Conservation (phyloP, 2,797 vertebrate genomes). For the Moxostoma hubbsi region DNA sequence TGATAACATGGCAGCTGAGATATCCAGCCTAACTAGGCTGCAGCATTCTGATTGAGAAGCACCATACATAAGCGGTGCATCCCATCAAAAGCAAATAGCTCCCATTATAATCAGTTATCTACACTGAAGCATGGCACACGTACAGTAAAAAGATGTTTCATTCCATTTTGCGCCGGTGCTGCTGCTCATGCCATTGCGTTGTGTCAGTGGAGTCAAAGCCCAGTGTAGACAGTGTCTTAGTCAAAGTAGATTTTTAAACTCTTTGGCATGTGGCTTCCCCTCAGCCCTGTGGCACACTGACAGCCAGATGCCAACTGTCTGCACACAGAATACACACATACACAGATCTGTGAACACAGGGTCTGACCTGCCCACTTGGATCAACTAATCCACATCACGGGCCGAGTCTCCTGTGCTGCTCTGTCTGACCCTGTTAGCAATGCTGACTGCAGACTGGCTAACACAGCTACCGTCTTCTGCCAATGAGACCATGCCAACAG, state of each 20-base stretch:
- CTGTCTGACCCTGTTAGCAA: slow-evolving; percentile 34
- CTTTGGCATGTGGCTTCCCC: neutral
- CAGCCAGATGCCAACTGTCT: slow-evolving; percentile 47
- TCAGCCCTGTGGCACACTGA: slow-evolving; percentile 12
- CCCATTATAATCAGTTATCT: too few relatives aligned
- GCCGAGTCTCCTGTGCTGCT: slow-evolving; percentile 14
- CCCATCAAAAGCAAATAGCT: too few relatives aligned
- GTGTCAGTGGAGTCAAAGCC: too few relatives aligned
- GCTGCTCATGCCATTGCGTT: too few relatives aligned
- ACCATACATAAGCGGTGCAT: too few relatives aligned
- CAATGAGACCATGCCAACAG: neutral
- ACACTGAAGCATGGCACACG: too few relatives aligned
- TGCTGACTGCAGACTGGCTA: neutral
- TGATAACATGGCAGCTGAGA: too few relatives aligned
- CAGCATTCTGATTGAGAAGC: too few relatives aligned
- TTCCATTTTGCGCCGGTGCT: too few relatives aligned
- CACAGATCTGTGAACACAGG: slow-evolving; percentile 39
- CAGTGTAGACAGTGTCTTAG: too few relatives aligned
- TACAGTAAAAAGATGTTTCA: too few relatives aligned
- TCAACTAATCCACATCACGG: slow-evolving; percentile 31
- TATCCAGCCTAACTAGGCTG: too few relatives aligned
- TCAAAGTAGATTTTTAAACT: neutral
- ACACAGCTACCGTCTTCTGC: neutral
- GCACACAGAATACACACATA: slow-evolving; percentile 24
- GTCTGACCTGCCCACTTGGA: slow-evolving; percentile 28